Percentiles rank a stretch among this genome's conserved stretches.
phyloP scores from a whole-genome alignment of 2,888 invertebrate genomes.

The Chirona hameri region DNA sequence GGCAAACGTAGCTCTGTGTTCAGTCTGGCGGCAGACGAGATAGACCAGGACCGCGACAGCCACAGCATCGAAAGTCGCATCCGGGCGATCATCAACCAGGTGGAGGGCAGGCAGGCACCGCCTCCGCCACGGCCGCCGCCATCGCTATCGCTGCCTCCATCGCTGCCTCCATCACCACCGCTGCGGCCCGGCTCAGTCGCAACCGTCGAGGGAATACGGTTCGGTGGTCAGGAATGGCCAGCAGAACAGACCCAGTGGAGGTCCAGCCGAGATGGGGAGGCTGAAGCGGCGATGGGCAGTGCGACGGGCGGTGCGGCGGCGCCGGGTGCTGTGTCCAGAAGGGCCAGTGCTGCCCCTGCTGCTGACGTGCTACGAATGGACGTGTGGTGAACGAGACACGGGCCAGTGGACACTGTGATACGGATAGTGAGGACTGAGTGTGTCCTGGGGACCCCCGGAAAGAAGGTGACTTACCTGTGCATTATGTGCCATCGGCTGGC shows the following conservation, averaged over 20 bases:
- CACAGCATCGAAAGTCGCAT: slow-evolving; percentile 38
- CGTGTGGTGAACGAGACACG: slow-evolving; percentile 60
- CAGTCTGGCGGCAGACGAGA: neutral
- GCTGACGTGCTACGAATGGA: slow-evolving; percentile 74
- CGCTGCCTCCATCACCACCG: neutral
- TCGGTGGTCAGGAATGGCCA: too few relatives aligned
- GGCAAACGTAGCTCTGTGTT: neutral
- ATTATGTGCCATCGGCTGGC: slow-evolving; percentile 55
- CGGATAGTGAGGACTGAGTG: too few relatives aligned
- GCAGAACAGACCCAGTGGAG: too few relatives aligned
- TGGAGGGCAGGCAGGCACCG: slow-evolving; percentile 31
- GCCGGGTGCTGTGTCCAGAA: too few relatives aligned
- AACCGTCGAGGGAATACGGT: too few relatives aligned
- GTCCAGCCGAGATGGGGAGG: slow-evolving; percentile 53
- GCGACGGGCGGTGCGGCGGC: slow-evolving; percentile 55
- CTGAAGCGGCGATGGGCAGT: slow-evolving; percentile 44
- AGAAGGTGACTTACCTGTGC: slow-evolving; percentile 49
- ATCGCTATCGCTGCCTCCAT: neutral
- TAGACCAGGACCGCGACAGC: slow-evolving; percentile 22
- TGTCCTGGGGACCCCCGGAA: too few relatives aligned
- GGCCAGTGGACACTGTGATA: slow-evolving; percentile 58
- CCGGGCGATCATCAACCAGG: slow-evolving; percentile 38
- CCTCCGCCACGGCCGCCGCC: neutral
- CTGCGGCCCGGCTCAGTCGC: neutral
- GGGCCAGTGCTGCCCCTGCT: slow-evolving; percentile 61